These are phyloP conservation scores for Tichodroma muraria DNA, from an alignment of 2,113 vertebrate species.

Conservation along the genomic window DNA sequence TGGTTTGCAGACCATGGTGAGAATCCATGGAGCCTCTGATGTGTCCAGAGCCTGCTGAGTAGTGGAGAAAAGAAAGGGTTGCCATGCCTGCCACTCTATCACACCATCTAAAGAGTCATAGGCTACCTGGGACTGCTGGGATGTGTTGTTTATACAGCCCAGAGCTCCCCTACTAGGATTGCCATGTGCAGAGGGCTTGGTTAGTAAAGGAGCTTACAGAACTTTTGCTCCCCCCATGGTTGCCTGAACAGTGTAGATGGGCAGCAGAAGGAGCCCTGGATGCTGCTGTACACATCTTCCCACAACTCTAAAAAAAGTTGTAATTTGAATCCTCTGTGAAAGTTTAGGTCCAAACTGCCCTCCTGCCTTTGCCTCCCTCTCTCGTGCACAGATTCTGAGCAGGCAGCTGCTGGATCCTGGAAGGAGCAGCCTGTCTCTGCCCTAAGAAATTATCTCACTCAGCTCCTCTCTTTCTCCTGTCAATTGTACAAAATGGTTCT, in stretches of 20 bases:
- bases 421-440: neutral
- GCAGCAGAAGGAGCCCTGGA: neutral
- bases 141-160: neutral
- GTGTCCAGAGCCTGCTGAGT: neutral
- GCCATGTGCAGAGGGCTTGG: neutral
- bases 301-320: neutral
- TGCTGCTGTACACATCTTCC: neutral
- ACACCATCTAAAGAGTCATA: neutral
- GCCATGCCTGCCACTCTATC: neutral
- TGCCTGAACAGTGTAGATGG: neutral
- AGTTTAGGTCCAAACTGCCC: neutral
- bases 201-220: neutral
- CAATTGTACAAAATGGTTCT: neutral
- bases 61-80: neutral
- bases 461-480: neutral
- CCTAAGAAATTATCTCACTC: neutral
- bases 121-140: neutral
- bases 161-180: neutral
- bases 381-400: neutral
- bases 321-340: neutral
- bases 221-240: neutral
- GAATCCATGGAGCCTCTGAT: neutral
- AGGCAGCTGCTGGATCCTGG: neutral
- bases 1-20: neutral
- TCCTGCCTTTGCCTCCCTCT: neutral